Percentiles rank a stretch among this genome's conserved stretches.
These are phyloP conservation scores for Griposia aprilina DNA, from an alignment of 2,888 invertebrate species.

Conservation along the genomic window DNA sequence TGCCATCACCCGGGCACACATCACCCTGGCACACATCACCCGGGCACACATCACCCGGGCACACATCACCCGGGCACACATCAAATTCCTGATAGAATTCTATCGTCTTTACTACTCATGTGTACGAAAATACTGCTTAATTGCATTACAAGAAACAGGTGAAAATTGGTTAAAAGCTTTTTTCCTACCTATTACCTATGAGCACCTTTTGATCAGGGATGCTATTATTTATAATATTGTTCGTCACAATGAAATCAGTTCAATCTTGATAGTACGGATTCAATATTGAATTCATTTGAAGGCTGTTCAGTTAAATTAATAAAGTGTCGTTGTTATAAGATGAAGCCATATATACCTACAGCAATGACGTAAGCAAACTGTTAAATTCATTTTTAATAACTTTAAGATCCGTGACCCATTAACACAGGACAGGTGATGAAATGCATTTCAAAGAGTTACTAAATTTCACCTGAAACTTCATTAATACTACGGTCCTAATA, in stretches of 20 bases:
- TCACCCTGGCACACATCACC: no score
- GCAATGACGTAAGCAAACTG: constrained; percentile 37
- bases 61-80: no score
- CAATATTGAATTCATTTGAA: background rate
- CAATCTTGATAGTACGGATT: background rate
- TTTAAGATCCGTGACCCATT: constrained; percentile 43
- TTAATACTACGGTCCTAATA: constrained; percentile 5
- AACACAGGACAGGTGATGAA: constrained; percentile 33
- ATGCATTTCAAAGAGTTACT: constrained; percentile 38
- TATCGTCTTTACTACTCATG: background rate
- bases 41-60: no score
- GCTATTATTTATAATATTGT: no score
- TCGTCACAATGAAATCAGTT: background rate
- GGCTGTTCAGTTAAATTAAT: background rate
- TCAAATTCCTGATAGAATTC: no score
- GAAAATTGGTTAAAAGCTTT: background rate
- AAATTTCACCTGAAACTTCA: constrained; percentile 29
- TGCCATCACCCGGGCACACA: no score
- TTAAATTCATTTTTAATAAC: constrained; percentile 40
- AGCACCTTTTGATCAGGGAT: background rate
- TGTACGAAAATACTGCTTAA: background rate
- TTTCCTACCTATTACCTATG: background rate
- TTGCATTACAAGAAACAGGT: background rate
- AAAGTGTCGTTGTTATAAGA: background rate
- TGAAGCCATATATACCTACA: background rate